Evolutionary conservation across 2,797 vertebrate species (phyloP), one percentile per base, ranked within the genome.

Genomic region (Limosa lapponica): DNA sequence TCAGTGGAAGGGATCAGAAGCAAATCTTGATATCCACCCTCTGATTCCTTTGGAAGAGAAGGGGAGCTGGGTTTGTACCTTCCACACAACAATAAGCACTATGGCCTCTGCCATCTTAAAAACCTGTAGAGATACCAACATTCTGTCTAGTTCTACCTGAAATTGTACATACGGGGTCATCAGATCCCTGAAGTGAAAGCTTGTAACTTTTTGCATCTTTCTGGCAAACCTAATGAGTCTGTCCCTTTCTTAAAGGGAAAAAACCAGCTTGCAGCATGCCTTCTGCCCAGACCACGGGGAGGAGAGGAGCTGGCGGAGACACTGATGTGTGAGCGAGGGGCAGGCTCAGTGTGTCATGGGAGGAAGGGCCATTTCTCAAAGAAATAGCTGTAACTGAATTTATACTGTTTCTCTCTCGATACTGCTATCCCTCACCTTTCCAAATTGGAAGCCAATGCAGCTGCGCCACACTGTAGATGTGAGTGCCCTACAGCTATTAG

Each of bases 241-340:
- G 46, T 10, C 52, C 37, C 49, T 69, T 52, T 32, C n/a, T 43
- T 58, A 23, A 55, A 59, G 46, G 37, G 55, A n/a, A 5, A 16
- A 44, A 37, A 20, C 12, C 34, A 58, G 13, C 28, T 80, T 30
- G 11, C 43, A 65, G 64, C 34, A 19, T 28, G 36, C 36, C 51
- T 62, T 48, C 28, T 73, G 51, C 44, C 23, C 36, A 37, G 44
- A 25, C 36, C 0, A 4, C 13, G 25, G 59, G 81, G 82, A 67
- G 43, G 43, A 82, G 37, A 71, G 41, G 34, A 84, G 62, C 90
- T 77, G 52, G 28, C 67, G 72, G 59, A 61, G 39, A 44, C 36
- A 7, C 23, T 69, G 17, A 14, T 36, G 51, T 1, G 0, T 78
- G 65, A 73, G 36, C 0, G 3, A 87, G 52, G 27, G 34, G 11